Conservation (phyloP, 2,888 invertebrate genomes). For the Digitonthophagus gazella region DNA sequence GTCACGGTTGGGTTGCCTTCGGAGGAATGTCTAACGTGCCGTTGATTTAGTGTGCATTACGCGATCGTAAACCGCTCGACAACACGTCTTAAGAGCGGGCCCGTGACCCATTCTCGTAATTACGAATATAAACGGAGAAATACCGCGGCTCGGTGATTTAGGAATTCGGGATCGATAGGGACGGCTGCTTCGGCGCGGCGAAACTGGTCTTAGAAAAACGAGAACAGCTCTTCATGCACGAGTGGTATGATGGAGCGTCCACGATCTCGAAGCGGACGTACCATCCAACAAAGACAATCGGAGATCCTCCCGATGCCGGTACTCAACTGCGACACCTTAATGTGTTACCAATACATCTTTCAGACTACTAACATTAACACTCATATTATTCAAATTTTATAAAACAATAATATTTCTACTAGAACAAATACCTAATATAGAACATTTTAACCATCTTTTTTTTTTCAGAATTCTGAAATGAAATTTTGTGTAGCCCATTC, state of each 20-base stretch:
- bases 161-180: background rate
- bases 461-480: too few species aligned
- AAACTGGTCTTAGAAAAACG: background rate
- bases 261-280: slow-evolving; percentile 36
- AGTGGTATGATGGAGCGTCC: slow-evolving; percentile 38
- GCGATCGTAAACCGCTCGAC: background rate
- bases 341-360: slow-evolving; percentile 34
- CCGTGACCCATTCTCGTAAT: background rate
- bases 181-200: background rate
- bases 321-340: slow-evolving; percentile 37
- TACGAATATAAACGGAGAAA: background rate
- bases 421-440: too few species aligned
- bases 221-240: slow-evolving; percentile 34
- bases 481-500: too few species aligned
- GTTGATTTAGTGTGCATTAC: background rate
- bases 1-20: background rate
- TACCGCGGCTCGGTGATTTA: background rate
- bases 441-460: too few species aligned
- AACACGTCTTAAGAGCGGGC: background rate
- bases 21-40: background rate
- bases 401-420: too few species aligned
- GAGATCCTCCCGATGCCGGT: slow-evolving; percentile 31
- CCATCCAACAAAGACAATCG: slow-evolving; percentile 36
- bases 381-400: background rate
- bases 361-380: background rate